Evolutionary conservation across 2,888 invertebrate genomes (phyloP), one percentile per base, ranked within the genome.

Genomic region (Pegoplata infirma): DNA sequence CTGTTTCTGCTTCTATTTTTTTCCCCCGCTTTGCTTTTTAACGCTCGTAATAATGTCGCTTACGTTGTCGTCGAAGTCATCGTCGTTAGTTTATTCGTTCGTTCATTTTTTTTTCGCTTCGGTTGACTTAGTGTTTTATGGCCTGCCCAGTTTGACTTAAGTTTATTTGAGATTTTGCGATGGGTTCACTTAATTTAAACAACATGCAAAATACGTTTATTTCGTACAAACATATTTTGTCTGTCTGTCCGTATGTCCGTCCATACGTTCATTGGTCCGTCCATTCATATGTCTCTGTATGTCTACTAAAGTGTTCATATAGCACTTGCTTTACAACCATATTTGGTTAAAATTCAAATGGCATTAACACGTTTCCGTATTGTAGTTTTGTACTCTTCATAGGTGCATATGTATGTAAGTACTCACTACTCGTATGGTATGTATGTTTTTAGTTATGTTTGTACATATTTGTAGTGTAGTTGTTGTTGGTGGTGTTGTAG

Each of bases 291-390:
- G 36, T 61, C 40, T 44, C 16, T 46, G 28, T 44, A 19, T 55
- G 36, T 61, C 40, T 68, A 73, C 72, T 72, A 68, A 76, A 76
- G 80, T 76, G 80, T 80, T 73, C 80, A 76, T 76, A 80, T 76
- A 75, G 76, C 78, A 79, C 78, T 80, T 80, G 75, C 80, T 78
- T 66, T 74, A 77, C 80, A 76, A 84, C 87, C 87, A 86, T 88
- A 87, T 87, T 87, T 87, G 88, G 87, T 81, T 84, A 86, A 75
- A 86, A 88, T 87, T 86, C 87, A 85, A 87, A 88, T 87, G 85
- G 85, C 87, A 87, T 87, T 87, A 87, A 88, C 87, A 88, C 88
- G 87, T 87, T 87, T 83, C 82, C 83, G 83, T 82, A 82, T 82
- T 81, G 80, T 76, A 46, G 17, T 73, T 81, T 67, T 74, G 46